A percentile compares a stretch with the other conserved stretches of the same genome.
These are phyloP conservation scores for Chloroceryle inda DNA, from an alignment of 2,797 vertebrate genomes.

Conservation along the genomic window DNA sequence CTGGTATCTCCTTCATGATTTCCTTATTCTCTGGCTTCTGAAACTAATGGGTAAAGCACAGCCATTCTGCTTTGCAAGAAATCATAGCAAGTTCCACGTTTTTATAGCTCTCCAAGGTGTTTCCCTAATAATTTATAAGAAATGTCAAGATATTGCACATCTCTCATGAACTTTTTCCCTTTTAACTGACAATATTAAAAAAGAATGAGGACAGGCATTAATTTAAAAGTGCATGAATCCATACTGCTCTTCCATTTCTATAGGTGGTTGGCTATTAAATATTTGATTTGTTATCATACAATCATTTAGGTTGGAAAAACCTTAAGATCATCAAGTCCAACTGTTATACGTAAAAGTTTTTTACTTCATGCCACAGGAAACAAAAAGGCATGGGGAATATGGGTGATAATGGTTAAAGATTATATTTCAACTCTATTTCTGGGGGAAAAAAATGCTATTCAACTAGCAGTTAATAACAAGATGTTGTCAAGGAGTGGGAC, in stretches of 20 bases:
- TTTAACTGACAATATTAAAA: background rate
- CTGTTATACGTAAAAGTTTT: rapidly evolving
- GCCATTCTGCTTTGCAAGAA: background rate
- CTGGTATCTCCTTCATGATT: background rate
- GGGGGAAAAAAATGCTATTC: background rate
- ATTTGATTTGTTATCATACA: background rate
- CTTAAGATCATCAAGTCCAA: background rate
- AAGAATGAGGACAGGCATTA: background rate
- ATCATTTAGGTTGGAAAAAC: background rate
- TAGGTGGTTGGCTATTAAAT: background rate
- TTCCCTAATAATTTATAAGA: background rate
- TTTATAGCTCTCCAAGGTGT: background rate
- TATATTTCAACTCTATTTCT: background rate
- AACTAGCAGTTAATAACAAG: background rate
- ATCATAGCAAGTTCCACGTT: background rate
- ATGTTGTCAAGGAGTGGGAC: background rate
- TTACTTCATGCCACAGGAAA: background rate
- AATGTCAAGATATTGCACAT: background rate
- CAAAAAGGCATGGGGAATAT: background rate
- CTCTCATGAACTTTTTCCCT: background rate
- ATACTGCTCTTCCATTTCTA: background rate
- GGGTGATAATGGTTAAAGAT: background rate
- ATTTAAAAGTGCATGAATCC: background rate
- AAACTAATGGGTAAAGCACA: background rate
- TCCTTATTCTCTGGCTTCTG: background rate